Evolutionary conservation across 2,888 invertebrate species (phyloP), one percentile per base, ranked within the genome.

Genomic region (Amphipyra berbera): DNA sequence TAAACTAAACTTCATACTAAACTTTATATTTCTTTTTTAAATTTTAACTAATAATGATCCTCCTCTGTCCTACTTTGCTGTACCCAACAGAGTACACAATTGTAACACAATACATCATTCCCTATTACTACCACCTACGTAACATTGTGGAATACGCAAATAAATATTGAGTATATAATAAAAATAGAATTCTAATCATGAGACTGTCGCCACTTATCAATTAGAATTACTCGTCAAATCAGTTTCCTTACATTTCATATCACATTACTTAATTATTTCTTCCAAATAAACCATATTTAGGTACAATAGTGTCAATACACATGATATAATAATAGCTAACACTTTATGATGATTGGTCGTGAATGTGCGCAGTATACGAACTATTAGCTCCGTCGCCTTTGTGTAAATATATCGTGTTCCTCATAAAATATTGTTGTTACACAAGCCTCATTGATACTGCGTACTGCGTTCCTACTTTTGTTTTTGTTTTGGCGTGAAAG

Each of bases 321-420:
- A 46, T 30, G 6, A 30, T 7, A 7, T 15, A 35, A 45, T 53
- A 50, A n/a, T n/a, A n/a, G n/a, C n/a, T n/a, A 62, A 55, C 57
- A 73, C 41, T 68, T 53, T 63, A 53, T 27, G 48, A 68, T 59
- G 69, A 74, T 71, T 74, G 59, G 14, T 62, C 7, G 10, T 33
- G 12, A 68, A 58, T 41, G 33, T 50, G 33, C 12, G 12, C 6
- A 6, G 30, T 7, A 4, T 30, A 30, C 4, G 30, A 1, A 7
- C 30, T 30, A 30, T 30, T 30, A 30, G 7, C 30, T 30, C 30
- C 7, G 30, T 30, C 21, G 21, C 12, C 40, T 3, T 7, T 13
- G 8, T 6, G 55, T 42, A 58, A 71, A 71, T 46, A 59, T 74
- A 74, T 71, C 71, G 33, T 42, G 12, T 74, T 59, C 0, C 70